Evolutionary conservation across 1,140 invertebrate genomes (phyloP), one percentile per base, ranked within the genome.

Genomic region (Homarus americanus): DNA sequence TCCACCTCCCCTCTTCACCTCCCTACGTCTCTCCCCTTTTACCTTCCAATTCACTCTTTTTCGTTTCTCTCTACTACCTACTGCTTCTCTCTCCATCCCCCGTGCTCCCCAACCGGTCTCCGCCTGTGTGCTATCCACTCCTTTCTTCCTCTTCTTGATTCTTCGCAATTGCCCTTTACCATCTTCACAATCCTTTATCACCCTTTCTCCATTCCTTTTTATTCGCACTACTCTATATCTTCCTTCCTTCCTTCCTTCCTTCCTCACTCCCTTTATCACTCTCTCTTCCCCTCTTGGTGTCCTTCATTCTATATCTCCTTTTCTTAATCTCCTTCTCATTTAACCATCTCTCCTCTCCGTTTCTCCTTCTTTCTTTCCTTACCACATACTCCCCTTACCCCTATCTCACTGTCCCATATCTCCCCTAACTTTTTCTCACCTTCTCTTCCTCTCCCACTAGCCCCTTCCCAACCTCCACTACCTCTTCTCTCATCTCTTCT

Each of bases 141-240:
- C 20, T 38, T n/a, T 44, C 15, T 80, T 44, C 44, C 40, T n/a
- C n/a, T n/a, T n/a, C n/a, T n/a, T n/a, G n/a, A n/a, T n/a, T n/a
- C n/a, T n/a, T n/a, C n/a, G n/a, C n/a, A n/a, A n/a, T n/a, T n/a
- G n/a, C n/a, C n/a, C n/a, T n/a, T n/a, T n/a, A n/a, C n/a, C n/a
- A n/a, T n/a, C n/a, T n/a, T n/a, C n/a, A n/a, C n/a, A n/a, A n/a
- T n/a, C n/a, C n/a, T n/a, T n/a, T n/a, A n/a, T 10, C 3, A 28
- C 78, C 9, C 78, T 80, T 41, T 80, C 78, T 80, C 78, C 20
- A 36, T 80, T 38, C 38, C 78, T 49, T 28, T 80, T 58, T 38
- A 4, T 58, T 20, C 15, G 2, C 15, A 2, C 38, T 41, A 34
- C 40, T 17, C n/a, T 40, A n/a, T 17, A 40, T 5, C 28, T 4